A percentile compares a stretch with the other conserved stretches of the same genome.
Evolutionary conservation across 2,888 invertebrate genomes (phyloP).

Genomic region (Pyrgus malvae): DNA sequence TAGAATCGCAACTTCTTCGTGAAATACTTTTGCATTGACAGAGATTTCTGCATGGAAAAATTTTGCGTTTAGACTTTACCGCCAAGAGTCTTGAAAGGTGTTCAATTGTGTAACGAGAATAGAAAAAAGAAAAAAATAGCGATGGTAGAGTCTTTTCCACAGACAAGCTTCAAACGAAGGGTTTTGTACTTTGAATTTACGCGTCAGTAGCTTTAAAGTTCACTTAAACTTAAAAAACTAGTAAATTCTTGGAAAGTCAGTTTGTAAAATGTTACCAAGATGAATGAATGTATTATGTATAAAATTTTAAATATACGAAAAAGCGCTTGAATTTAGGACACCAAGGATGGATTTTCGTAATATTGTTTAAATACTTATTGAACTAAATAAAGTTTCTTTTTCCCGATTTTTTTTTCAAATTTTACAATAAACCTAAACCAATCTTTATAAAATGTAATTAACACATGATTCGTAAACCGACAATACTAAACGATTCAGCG

Average conservation of each 20-base stretch:
- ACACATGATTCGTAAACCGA: neutral
- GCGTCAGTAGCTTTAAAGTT: slow-evolving; percentile 49
- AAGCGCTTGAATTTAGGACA: no score
- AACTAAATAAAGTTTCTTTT: no score
- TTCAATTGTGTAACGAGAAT: slow-evolving; percentile 71
- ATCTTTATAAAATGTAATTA: neutral
- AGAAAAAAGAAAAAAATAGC: slow-evolving; percentile 29
- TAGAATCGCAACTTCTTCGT: slow-evolving; percentile 29
- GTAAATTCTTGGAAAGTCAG: no score
- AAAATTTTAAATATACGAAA: no score
- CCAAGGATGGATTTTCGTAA: no score
- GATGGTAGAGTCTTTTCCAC: slow-evolving; percentile 30
- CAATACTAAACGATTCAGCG: slow-evolving; percentile 20
- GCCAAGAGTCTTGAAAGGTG: slow-evolving; percentile 66
- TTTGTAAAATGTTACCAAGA: no score
- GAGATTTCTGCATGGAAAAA: slow-evolving; percentile 57
- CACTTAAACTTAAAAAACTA: no score
- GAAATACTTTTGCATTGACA: no score
- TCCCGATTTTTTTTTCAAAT: no score
- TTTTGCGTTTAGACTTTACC: slow-evolving; percentile 46
- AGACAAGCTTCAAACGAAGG: slow-evolving; percentile 10
- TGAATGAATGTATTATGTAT: no score
- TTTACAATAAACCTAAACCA: no score
- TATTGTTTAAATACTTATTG: no score
- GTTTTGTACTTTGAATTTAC: slow-evolving; percentile 58